Evolutionary conservation across 1,140 invertebrate genomes (phyloP).

Genomic region (Ips typographus): DNA sequence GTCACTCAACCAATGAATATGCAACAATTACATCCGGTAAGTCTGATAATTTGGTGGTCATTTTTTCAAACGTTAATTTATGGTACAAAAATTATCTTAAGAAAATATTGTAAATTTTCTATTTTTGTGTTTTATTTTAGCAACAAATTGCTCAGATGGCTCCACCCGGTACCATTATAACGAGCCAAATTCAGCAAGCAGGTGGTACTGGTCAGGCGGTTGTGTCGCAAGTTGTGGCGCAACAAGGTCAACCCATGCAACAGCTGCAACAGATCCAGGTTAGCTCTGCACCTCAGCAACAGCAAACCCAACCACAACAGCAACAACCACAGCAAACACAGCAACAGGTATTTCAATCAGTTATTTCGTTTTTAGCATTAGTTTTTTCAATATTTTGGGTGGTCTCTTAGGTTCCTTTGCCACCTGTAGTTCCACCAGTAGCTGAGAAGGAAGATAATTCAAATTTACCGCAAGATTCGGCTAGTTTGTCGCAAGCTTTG

Average conservation of each 20-base stretch:
- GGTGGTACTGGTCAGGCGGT: constrained; percentile 40
- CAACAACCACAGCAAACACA: constrained; percentile 1
- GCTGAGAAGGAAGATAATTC: constrained; percentile 32
- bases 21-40: constrained; percentile 56
- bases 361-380: neutral
- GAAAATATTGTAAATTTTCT: constrained; percentile 1
- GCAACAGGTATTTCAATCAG: neutral
- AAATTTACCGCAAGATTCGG: constrained; percentile 17
- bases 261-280: constrained; percentile 53
- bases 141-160: constrained; percentile 53
- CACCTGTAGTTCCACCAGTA: constrained; percentile 42
- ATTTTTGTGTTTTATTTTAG: constrained; percentile 19
- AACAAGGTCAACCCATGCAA: constrained; percentile 50
- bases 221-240: constrained; percentile 44
- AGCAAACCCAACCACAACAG: constrained; percentile 42
- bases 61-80: neutral
- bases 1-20: constrained; percentile 53
- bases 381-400: constrained; percentile 10
- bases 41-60: neutral
- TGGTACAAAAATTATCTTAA: neutral
- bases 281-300: constrained; percentile 48
- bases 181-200: constrained; percentile 52
- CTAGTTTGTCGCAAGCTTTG: neutral
- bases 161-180: constrained; percentile 54
- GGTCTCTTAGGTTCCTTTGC: constrained; percentile 39